Conservation (phyloP, 2,113 vertebrate species). For the Chunga burmeisteri region DNA sequence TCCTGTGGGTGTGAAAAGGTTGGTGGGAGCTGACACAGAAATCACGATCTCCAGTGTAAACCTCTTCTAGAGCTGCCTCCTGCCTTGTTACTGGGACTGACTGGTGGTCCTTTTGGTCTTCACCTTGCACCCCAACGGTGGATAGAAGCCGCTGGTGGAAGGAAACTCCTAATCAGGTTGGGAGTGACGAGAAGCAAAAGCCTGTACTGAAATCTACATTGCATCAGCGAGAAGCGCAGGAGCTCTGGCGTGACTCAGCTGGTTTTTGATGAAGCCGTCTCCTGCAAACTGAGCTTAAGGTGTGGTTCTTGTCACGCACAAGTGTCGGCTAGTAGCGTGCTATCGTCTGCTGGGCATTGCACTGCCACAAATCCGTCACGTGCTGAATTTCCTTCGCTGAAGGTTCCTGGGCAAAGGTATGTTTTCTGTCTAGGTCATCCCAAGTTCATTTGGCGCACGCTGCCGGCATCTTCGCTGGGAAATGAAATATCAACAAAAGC, state of each 20-base stretch:
- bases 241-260: background rate
- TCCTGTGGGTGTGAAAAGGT: background rate
- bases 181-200: background rate
- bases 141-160: background rate
- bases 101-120: background rate
- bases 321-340: background rate
- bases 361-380: accelerated
- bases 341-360: background rate
- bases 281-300: background rate
- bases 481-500: background rate
- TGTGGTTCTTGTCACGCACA: accelerated
- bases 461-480: background rate
- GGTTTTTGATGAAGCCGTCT: background rate
- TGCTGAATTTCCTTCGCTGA: background rate
- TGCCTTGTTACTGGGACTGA: background rate
- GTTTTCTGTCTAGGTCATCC: background rate
- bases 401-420: background rate
- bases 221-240: background rate
- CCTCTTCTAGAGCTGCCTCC: background rate
- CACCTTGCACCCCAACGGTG: accelerated
- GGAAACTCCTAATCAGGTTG: background rate
- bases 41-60: accelerated
- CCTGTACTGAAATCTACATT: accelerated
- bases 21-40: background rate
- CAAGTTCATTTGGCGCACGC: accelerated